Percentiles rank a stretch among this genome's conserved stretches.
Evolutionary conservation across 2,113 vertebrate genomes (phyloP).

Genomic region (Centropus bengalensis): DNA sequence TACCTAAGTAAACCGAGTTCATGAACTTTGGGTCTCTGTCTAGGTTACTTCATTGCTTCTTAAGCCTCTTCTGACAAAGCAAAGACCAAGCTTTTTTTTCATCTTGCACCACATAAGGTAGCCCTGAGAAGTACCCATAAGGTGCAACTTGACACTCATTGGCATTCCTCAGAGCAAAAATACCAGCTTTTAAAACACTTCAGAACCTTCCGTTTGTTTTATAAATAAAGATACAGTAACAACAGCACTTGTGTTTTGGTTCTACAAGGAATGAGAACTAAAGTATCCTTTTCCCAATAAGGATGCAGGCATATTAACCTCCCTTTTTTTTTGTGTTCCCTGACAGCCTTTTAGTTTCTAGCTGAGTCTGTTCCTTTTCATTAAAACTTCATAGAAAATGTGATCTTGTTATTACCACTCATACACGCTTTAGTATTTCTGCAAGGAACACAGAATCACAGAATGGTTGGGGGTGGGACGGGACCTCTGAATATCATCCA

Average conservation of each 20-base stretch:
- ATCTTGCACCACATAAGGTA: not conserved
- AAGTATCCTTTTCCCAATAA: not conserved
- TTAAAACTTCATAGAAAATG: not conserved
- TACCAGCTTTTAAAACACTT: not conserved
- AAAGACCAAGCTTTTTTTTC: not conserved
- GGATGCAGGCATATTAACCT: not conserved
- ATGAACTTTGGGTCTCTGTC: not conserved
- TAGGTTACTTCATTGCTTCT: not conserved
- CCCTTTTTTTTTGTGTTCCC: not conserved
- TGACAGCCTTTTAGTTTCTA: not conserved
- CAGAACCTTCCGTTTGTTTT: not conserved
- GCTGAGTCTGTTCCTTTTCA: not conserved
- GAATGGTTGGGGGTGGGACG: too few relatives aligned
- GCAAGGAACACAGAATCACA: not conserved
- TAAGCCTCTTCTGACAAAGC: not conserved
- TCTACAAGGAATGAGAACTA: not conserved
- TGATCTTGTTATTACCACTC: not conserved
- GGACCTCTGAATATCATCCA: too few relatives aligned
- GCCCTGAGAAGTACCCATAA: not conserved
- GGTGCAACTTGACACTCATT: not conserved
- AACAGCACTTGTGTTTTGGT: not conserved
- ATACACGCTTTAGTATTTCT: not conserved
- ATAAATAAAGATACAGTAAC: not conserved
- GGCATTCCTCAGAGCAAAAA: not conserved
- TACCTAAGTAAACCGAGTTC: not conserved